These are phyloP conservation scores for Poliocrania exsul DNA, from an alignment of 2,797 vertebrate species.

Conservation along the genomic window DNA sequence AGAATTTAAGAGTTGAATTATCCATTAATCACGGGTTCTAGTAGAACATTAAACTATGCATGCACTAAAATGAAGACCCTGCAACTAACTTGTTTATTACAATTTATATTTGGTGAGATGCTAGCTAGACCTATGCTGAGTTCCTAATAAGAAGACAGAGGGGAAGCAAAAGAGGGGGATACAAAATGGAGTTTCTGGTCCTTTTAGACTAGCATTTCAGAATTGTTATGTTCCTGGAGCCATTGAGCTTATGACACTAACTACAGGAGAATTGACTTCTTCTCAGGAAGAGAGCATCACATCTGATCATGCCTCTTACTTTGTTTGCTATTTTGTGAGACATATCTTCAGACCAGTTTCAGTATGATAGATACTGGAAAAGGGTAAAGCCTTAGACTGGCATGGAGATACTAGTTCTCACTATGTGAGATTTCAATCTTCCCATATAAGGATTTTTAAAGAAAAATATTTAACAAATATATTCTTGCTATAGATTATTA, in stretches of 20 bases:
- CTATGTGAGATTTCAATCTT: not conserved
- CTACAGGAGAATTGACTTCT: not conserved
- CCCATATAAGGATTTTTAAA: not conserved
- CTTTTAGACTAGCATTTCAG: not conserved
- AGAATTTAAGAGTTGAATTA: not conserved
- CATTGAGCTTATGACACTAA: not conserved
- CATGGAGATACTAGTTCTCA: not conserved
- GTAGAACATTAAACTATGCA: not conserved
- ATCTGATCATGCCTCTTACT: accelerated
- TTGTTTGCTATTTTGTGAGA: not conserved
- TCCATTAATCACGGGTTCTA: not conserved
- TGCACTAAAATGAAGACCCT: not conserved
- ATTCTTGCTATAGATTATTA: not conserved
- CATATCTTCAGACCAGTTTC: not conserved
- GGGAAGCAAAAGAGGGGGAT: not conserved
- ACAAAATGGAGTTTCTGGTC: accelerated
- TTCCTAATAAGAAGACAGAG: not conserved
- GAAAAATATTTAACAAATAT: not conserved
- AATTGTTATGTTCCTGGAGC: not conserved
- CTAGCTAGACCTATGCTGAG: not conserved
- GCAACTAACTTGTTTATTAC: not conserved
- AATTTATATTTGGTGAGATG: not conserved
- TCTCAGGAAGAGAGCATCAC: not conserved
- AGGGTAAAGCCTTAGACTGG: not conserved
- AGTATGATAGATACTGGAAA: not conserved